phyloP scores from a whole-genome alignment of 2,797 vertebrate genomes.

The Falco berigora region DNA sequence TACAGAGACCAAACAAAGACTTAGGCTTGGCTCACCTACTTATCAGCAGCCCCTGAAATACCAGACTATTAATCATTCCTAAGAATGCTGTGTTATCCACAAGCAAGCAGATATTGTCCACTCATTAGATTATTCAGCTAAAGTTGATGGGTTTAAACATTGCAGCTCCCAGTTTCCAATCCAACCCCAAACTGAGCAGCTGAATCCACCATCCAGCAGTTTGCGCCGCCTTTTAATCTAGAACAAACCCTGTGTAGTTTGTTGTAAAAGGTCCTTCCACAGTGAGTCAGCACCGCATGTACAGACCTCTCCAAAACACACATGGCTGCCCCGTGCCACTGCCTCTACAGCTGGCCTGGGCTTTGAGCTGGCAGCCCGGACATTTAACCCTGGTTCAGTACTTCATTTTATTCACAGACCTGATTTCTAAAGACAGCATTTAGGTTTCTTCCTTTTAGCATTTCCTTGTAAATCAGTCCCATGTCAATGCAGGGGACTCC shows the following conservation, averaged over 20 bases:
- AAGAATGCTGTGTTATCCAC: not conserved
- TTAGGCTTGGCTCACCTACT: not conserved
- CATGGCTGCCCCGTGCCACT: not conserved
- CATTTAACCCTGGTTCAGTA: not conserved
- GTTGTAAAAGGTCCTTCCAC: not conserved
- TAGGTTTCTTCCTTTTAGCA: conserved; percentile 13
- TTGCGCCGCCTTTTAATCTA: not conserved
- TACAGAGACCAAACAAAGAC: not conserved
- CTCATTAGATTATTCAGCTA: not conserved
- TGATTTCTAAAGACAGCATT: not conserved
- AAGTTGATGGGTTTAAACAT: not conserved
- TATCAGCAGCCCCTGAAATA: not conserved
- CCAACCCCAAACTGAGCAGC: not conserved
- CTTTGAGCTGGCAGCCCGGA: not conserved
- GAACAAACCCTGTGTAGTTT: not conserved
- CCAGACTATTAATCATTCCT: not conserved
- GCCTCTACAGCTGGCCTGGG: not conserved
- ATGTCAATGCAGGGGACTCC: not conserved
- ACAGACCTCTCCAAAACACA: not conserved
- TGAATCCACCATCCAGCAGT: fast-evolving
- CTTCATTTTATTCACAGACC: not conserved
- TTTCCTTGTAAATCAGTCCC: not conserved
- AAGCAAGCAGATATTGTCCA: not conserved
- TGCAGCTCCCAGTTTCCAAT: not conserved
- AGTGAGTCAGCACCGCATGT: not conserved